Conservation (phyloP, 2,797 vertebrate species). For the Spinibarbus caldwelli region DNA sequence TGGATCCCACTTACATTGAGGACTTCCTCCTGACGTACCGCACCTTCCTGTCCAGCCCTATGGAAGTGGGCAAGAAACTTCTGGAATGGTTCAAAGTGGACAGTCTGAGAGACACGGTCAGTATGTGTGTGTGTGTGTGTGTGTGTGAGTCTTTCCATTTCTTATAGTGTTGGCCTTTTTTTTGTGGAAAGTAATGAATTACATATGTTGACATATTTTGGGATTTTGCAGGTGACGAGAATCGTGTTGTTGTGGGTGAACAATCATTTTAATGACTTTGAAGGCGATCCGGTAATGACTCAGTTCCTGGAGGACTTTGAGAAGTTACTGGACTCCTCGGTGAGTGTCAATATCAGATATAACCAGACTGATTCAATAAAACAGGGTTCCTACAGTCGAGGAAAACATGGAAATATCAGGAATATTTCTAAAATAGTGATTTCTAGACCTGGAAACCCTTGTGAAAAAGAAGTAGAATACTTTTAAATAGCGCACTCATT, state of each 20-base stretch:
- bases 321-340: constrained; percentile 49
- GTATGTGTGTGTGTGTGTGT: too few relatives aligned
- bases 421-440: not conserved
- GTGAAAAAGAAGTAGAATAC: not conserved
- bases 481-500: too few relatives aligned
- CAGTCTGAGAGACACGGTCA: constrained; percentile 90
- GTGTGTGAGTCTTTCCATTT: constrained; percentile 65
- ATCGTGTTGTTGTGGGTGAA: constrained; percentile 97
- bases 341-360: constrained; percentile 24
- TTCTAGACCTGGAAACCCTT: not conserved
- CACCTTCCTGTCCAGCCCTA: constrained; percentile 91
- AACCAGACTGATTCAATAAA: not conserved
- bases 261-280: constrained; percentile 99
- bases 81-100: constrained; percentile 95
- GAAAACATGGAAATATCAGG: not conserved
- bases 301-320: constrained; percentile 85
- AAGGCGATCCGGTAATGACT: constrained; percentile 95
- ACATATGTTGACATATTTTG: constrained; percentile 34
- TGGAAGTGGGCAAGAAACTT: constrained; percentile 92
- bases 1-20: constrained; percentile 97
- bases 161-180: not conserved
- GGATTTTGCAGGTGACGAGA: constrained; percentile 85
- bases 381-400: not conserved
- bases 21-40: constrained; percentile 96
- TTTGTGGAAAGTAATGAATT: not conserved